Conservation (phyloP, 2,888 invertebrate species). For the Eristalinus sepulchralis region DNA sequence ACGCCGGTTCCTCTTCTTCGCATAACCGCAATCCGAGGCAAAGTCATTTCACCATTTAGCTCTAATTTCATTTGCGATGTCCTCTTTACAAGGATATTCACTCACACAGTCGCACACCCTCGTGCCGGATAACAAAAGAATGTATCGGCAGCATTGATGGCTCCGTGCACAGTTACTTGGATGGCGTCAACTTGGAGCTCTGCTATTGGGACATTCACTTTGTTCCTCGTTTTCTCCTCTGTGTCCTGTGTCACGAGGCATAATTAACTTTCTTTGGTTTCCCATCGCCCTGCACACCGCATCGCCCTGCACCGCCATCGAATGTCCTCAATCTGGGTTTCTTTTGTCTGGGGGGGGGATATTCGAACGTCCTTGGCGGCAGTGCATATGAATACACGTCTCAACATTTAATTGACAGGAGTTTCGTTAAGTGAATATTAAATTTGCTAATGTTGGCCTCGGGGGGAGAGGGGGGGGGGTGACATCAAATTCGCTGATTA, state of each 20-base stretch:
- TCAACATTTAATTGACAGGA: background rate
- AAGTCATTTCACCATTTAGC: conserved; percentile 49
- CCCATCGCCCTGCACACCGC: too few relatives aligned
- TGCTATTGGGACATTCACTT: conserved; percentile 5
- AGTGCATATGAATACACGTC: background rate
- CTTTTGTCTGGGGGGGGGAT: background rate
- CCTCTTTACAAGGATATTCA: conserved; percentile 39
- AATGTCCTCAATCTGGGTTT: background rate
- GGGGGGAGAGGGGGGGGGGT: background rate
- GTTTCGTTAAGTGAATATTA: background rate
- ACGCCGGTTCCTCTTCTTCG: conserved; percentile 37
- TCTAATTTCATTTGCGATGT: conserved; percentile 63
- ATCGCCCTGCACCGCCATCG: background rate
- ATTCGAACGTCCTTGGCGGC: background rate
- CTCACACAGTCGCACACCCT: background rate
- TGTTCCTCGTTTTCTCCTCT: conserved; percentile 15
- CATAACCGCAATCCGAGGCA: conserved; percentile 36
- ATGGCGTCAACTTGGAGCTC: conserved; percentile 52
- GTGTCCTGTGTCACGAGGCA: background rate
- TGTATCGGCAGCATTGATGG: background rate
- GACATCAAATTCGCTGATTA: background rate
- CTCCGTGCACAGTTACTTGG: background rate
- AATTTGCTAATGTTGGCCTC: background rate
- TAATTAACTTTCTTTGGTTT: conserved; percentile 53
- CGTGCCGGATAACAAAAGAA: background rate